A percentile compares a stretch with the other conserved stretches of the same genome.
These are phyloP conservation scores for Calcarius lapponicus DNA, from an alignment of 2,797 vertebrate species.

Conservation along the genomic window DNA sequence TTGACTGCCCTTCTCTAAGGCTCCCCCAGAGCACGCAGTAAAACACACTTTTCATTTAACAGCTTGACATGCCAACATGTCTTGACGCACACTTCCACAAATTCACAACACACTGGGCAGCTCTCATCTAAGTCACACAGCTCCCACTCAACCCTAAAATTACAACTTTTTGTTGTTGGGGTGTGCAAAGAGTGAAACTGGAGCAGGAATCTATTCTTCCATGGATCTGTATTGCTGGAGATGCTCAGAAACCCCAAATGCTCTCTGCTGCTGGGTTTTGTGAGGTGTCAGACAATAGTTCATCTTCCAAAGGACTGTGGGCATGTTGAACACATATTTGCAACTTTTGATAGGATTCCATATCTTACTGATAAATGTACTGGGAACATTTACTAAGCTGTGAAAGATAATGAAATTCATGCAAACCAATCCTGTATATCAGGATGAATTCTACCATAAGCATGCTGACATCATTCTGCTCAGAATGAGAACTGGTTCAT, in stretches of 20 bases:
- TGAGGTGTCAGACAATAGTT: not conserved
- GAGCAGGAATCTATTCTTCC: not conserved
- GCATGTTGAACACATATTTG: not conserved
- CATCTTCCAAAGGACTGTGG: not conserved
- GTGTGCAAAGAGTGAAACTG: not conserved
- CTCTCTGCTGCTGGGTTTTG: not conserved
- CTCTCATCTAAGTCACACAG: conserved; percentile 16
- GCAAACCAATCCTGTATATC: not conserved
- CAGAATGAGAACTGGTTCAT: not conserved
- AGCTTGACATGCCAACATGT: not conserved
- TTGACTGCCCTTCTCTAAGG: conserved; percentile 32
- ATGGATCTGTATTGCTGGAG: not conserved
- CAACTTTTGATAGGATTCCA: not conserved
- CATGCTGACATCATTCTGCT: not conserved
- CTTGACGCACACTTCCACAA: conserved; percentile 22
- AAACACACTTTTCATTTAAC: conserved; percentile 50
- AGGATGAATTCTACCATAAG: not conserved
- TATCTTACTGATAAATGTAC: not conserved
- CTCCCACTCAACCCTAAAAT: not conserved
- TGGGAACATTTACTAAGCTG: not conserved
- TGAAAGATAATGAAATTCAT: not conserved
- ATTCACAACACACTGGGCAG: not conserved
- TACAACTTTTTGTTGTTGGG: not conserved
- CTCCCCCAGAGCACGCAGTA: not conserved
- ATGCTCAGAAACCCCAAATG: not conserved